A percentile compares a stretch with the other conserved stretches of the same genome.
Evolutionary conservation across 2,113 vertebrate genomes (phyloP).

Genomic region (Poecilia latipinna): DNA sequence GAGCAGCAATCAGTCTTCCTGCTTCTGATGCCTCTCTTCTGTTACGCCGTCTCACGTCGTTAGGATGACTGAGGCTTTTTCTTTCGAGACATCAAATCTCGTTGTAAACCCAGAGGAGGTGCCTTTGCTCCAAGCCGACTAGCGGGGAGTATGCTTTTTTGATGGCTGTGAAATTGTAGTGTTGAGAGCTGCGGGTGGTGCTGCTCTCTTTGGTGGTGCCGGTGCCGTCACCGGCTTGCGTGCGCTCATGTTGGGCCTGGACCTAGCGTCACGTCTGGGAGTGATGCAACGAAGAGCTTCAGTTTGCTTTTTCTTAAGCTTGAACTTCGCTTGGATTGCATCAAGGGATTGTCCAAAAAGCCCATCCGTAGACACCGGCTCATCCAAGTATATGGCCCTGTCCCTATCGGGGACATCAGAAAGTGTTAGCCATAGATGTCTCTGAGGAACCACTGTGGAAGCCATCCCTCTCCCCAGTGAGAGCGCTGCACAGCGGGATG

Average conservation of each 20-base stretch:
- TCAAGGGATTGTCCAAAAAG: background rate
- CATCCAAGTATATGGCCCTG: background rate
- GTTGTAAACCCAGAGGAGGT: too few species aligned
- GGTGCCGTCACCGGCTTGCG: background rate
- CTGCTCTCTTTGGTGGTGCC: background rate
- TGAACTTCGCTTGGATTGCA: background rate
- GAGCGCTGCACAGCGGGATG: too few species aligned
- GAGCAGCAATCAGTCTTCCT: too few species aligned
- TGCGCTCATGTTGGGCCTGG: background rate
- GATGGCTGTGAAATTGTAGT: background rate
- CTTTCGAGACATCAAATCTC: too few species aligned
- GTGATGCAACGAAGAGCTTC: background rate
- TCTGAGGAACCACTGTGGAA: background rate
- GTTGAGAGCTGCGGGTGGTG: background rate
- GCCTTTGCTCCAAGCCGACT: background rate
- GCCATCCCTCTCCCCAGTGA: background rate
- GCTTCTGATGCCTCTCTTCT: too few species aligned
- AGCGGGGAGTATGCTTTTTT: background rate
- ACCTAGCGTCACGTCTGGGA: background rate
- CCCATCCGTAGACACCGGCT: background rate
- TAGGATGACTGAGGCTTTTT: too few species aligned
- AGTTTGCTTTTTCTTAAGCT: background rate
- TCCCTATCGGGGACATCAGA: background rate
- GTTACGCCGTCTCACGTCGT: too few species aligned
- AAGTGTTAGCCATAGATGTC: background rate